Evolutionary conservation across 1,140 invertebrate genomes (phyloP).

Genomic region (Venustaconcha ellipsiformis): DNA sequence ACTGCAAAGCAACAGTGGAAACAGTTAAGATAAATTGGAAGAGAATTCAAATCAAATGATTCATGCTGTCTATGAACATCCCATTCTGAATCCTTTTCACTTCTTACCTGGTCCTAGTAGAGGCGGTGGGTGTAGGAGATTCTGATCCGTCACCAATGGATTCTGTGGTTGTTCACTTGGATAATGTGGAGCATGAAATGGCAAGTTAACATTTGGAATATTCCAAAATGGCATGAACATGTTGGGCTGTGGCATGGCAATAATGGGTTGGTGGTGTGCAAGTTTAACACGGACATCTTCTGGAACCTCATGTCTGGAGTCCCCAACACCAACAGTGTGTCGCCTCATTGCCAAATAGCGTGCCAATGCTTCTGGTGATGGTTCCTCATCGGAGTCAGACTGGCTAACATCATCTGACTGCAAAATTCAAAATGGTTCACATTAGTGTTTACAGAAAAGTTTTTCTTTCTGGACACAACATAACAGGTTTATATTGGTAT

Average conservation of each 20-base stretch:
- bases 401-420: slow-evolving; percentile 62
- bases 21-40: too few relatives aligned
- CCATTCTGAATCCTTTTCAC: not conserved
- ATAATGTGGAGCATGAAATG: slow-evolving; percentile 77
- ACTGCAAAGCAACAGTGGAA: too few relatives aligned
- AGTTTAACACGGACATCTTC: slow-evolving; percentile 66
- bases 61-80: not conserved
- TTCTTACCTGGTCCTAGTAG: slow-evolving; percentile 85
- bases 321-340: slow-evolving; percentile 93
- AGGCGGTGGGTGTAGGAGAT: slow-evolving; percentile 90
- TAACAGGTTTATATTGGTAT: too few relatives aligned
- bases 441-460: too few relatives aligned
- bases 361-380: slow-evolving; percentile 65
- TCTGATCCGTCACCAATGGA: slow-evolving; percentile 77
- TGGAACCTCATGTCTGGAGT: slow-evolving; percentile 81
- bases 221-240: slow-evolving; percentile 48
- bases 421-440: not conserved
- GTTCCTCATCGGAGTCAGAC: slow-evolving; percentile 74
- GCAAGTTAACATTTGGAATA: slow-evolving; percentile 67
- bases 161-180: slow-evolving; percentile 66
- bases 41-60: not conserved
- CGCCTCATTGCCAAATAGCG: slow-evolving; percentile 77
- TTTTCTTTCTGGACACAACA: too few relatives aligned
- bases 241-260: slow-evolving; percentile 54
- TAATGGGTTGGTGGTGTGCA: slow-evolving; percentile 59